Evolutionary conservation across 1,140 invertebrate species (phyloP), one percentile per base, ranked within the genome.

Genomic region (Mycetomoellerius zeteki): DNA sequence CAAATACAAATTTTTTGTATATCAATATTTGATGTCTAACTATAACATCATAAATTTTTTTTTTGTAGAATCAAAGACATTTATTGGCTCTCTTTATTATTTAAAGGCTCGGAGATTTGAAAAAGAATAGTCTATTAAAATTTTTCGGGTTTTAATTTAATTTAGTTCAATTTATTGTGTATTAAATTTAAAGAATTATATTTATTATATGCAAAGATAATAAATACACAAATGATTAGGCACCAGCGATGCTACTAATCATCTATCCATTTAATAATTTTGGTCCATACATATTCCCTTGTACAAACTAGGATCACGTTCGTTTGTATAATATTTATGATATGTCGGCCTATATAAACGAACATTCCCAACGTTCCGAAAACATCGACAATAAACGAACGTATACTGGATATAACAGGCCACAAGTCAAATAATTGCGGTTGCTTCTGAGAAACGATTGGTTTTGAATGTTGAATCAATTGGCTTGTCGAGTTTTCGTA

Each of bases 261-360:
- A 7, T 82, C 82, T 19, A 91, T 76, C 91, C 89, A 92, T 0
- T 24, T 47, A 16, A 82, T 21, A 14, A 86, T 14, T n/a, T 91
- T 90, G 12, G 5, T 10, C 80, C 52, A 60, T 2, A 91, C 19
- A 52, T 92, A 92, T 5, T 89, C 65, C 37, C 47, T 92, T n/a
- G 86, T 92, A 52, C 91, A 92, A 6, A 6, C n/a, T 0, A 92
- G 65, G 6, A 52, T 30, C 8, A 27, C 6, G 37, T 85, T 92
- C 3, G 80, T 73, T 7, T 92, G 84, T 7, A 92, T n/a, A 43
- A 37, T 69, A 21, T 89, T 56, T 1, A 91, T 86, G 8, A 86
- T 27, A 10, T 62, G 30, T 7, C 76, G 77, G 7, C 85, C 87
- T 19, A 91, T 19, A 2, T 82, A 72, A 19, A 85, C 12, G 24